These are phyloP conservation scores for Tachysurus vachellii DNA, from an alignment of 2,113 vertebrate genomes.

Conservation along the genomic window DNA sequence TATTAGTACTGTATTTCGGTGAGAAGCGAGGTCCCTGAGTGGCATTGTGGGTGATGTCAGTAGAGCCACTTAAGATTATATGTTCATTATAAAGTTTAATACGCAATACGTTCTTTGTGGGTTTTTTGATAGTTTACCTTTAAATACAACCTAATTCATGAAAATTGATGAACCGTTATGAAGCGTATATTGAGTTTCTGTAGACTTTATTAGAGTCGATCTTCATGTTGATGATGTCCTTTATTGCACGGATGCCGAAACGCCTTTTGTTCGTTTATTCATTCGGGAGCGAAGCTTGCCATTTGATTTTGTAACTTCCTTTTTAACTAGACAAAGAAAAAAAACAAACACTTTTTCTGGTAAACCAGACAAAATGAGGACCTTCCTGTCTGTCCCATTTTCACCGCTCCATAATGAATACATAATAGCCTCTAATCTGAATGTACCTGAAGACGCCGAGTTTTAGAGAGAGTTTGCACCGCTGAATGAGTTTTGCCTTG, in stretches of 20 bases:
- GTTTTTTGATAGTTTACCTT: background rate
- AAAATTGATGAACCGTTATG: constrained; percentile 52
- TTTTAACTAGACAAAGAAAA: background rate
- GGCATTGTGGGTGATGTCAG: background rate
- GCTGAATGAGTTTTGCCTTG: constrained; percentile 18
- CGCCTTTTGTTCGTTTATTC: background rate
- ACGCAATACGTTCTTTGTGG: no score
- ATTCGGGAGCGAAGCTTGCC: background rate
- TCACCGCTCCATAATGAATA: background rate
- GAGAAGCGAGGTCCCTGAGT: background rate
- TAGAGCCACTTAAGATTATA: background rate
- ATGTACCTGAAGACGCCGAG: background rate
- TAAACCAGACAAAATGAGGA: background rate
- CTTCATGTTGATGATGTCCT: constrained; percentile 62
- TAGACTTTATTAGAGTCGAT: constrained; percentile 73
- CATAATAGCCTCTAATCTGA: background rate
- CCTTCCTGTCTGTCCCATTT: background rate
- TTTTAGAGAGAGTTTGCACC: background rate
- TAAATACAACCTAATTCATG: background rate
- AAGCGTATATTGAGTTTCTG: constrained; percentile 58
- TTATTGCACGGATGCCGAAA: constrained; percentile 55
- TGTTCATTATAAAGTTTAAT: background rate
- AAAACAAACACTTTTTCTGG: background rate
- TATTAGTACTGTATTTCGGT: no score
- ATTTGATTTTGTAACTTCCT: background rate